phyloP scores from a whole-genome alignment of 2,797 vertebrate species.

The Graptemys geographica region DNA sequence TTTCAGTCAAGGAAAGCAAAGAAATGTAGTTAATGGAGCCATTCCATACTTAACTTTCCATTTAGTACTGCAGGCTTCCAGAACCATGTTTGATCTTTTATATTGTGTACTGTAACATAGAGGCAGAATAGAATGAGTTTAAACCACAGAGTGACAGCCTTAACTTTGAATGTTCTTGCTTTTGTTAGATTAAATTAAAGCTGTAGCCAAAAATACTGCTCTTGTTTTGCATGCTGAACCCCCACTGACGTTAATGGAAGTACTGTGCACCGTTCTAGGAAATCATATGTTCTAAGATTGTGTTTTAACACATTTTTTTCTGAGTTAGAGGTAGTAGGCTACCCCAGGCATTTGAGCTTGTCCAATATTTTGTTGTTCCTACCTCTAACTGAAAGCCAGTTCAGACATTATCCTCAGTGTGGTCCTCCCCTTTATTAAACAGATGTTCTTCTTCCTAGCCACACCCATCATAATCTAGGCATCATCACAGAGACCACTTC shows the following conservation, averaged over 20 bases:
- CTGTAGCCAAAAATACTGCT: not conserved
- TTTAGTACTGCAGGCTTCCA: not conserved
- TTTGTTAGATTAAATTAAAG: not conserved
- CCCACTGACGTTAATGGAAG: not conserved
- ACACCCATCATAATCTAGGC: not conserved
- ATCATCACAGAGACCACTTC: not conserved
- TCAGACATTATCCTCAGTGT: not conserved
- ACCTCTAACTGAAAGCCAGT: not conserved
- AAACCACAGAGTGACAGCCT: not conserved
- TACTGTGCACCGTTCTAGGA: not conserved
- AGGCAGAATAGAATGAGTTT: not conserved
- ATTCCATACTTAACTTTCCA: not conserved
- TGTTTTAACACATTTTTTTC: not conserved
- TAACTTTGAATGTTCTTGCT: not conserved
- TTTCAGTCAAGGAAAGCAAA: constrained; percentile 20
- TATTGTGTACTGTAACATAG: not conserved
- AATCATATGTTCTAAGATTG: not conserved
- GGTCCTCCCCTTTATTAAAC: not conserved
- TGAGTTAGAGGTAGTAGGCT: not conserved
- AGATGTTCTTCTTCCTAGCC: not conserved
- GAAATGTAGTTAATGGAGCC: not conserved
- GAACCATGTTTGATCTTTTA: not conserved
- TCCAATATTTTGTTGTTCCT: not conserved
- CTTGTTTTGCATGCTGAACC: not conserved
- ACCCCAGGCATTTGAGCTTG: not conserved